Evolutionary conservation across 2,113 vertebrate species (phyloP), one percentile per base, ranked within the genome.

Genomic region (Polyodon spathula): DNA sequence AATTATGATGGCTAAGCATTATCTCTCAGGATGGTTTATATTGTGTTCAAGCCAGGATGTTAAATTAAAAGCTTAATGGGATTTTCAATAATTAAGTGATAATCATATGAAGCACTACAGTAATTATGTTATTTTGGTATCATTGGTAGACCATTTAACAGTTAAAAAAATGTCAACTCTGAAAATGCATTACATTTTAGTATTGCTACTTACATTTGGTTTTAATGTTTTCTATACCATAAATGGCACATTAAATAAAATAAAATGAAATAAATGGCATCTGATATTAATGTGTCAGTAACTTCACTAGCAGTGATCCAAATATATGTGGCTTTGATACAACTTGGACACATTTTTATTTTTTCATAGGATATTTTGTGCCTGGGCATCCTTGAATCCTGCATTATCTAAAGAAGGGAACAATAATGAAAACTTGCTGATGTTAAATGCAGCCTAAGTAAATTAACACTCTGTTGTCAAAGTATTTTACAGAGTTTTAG

Each of bases 291-390:
- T 27, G 27, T 27, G 27, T 27, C 27, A 38, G 15, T 40, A 44
- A n/a, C 17, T 50, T 27, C 27, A 41, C n/a, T 41, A 48, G 9
- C 43, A 8, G 12, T 51, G 62, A 63, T 39, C 43, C 54, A 4
- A 40, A 46, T 63, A 55, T 51, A 54, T 37, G n/a, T 15, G 54
- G 14, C 38, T 51, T 63, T 48, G 52, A 44, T 41, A 56, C 41
- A 40, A 63, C 54, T 63, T 51, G 50, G 46, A 48, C 44, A 58
- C 41, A 39, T 51, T 17, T 12, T 51, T 63, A 57, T 37, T 57
- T 58, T 51, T 58, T 58, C 61, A 63, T 56, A n/a, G 37, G 37
- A n/a, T 37, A 41, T 39, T n/a, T 56, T 54, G 39, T 48, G 27
- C 27, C 27, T 3, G 11, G 41, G 15, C 44, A 54, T 17, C 38